Base-by-base conservation (phyloP, 2,888 invertebrate species). In the Mesoligia furuncula region DNA sequence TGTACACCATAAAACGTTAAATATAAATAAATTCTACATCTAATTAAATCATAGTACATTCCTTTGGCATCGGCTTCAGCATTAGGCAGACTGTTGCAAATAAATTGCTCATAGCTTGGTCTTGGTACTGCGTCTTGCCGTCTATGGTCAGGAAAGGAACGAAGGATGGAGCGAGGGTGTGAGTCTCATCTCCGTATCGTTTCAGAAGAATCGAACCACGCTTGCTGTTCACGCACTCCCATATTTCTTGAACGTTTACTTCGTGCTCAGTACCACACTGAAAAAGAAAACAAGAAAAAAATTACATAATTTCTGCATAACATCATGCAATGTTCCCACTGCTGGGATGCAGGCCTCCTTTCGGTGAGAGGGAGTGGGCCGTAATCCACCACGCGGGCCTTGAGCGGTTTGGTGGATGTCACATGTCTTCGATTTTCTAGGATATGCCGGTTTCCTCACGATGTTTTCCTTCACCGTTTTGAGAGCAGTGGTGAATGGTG, bases 121-220 rank as follows among this genome's bases (percentile, higher is more conserved):
- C 83, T 57, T 91, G 87, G 69, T 84, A 80, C 2, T 85, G 78
- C 0, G 80, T 76, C 4, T 89, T 89, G 13, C 89, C 90, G 45
- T 93, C 86, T 42, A 94, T 81, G 9, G 87, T 66, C 61, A 93
- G 73, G 76, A 91, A 92, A 0, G 94, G 94, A 8, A 94, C 93
- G 78, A 90, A 93, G 2, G 80, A 77, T 17, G 90, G 91, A 2
- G 80, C 77, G 11, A 88, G 45, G n/a, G 78, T 84, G 11, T 85
- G 86, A 1, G 93, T 94, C 68, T 91, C 89, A 45, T 91, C 89
- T 0, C 94, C 94, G 54, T 93, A 91, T 9, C 62, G 80, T 75
- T 90, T 92, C 36, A 93, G 87, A 6, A 94, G 88, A 31, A 83
- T 48, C 0, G 85, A 81, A 7, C 92, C 90, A 20, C 87, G 88